These are phyloP conservation scores for Myotis yumanensis DNA, from an alignment of 2,113 vertebrate species.

Conservation along the genomic window DNA sequence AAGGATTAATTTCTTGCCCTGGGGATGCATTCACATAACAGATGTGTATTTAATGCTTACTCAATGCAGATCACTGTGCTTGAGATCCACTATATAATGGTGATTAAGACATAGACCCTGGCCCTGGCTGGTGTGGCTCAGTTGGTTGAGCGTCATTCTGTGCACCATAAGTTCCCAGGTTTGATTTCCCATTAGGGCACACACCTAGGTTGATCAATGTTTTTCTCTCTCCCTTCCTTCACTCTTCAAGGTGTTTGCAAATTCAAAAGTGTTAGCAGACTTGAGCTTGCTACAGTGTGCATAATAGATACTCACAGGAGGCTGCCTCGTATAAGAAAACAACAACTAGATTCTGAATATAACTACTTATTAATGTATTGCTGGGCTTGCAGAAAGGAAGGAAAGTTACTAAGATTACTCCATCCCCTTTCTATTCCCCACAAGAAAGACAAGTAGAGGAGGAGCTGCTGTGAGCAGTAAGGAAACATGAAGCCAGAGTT, in stretches of 20 bases:
- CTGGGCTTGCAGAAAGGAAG: not conserved
- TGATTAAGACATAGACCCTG: not conserved
- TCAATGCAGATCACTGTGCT: not conserved
- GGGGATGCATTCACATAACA: not conserved
- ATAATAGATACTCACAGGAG: not conserved
- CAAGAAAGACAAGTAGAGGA: not conserved
- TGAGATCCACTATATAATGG: not conserved
- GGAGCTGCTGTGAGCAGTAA: not conserved
- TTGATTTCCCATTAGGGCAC: too few relatives aligned
- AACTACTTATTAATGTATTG: not conserved
- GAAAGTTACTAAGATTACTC: not conserved
- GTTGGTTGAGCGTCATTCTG: too few relatives aligned
- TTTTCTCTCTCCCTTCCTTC: too few relatives aligned
- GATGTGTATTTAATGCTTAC: not conserved
- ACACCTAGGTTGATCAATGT: too few relatives aligned
- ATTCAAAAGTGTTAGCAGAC: not conserved
- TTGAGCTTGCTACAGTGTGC: not conserved
- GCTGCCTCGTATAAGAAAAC: not conserved
- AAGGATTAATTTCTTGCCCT: not conserved
- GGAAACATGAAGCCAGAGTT: not conserved
- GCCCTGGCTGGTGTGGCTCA: too few relatives aligned
- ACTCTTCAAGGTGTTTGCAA: not conserved
- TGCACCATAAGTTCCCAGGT: too few relatives aligned
- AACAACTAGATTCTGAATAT: not conserved
- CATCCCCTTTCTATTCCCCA: fast-evolving